Conservation (phyloP, 2,797 vertebrate genomes). For the Rhinichthys osculus region DNA sequence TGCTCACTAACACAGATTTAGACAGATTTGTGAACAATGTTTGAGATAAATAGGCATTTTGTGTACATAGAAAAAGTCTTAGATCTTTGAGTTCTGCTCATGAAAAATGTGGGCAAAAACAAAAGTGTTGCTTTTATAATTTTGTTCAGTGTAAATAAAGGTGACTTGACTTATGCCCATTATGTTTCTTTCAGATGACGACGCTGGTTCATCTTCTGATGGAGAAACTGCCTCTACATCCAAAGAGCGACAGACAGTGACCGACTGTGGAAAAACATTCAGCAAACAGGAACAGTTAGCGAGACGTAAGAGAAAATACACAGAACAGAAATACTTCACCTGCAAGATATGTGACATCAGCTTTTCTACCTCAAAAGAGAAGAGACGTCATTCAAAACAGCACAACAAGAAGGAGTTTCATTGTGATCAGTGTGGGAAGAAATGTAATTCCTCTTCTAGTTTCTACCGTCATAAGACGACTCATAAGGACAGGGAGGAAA, state of each 20-base stretch:
- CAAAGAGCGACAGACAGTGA: neutral
- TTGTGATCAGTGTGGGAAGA: no score
- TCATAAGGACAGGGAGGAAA: no score
- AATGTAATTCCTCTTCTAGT: no score
- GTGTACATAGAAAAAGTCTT: no score
- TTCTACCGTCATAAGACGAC: no score
- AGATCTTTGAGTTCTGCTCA: no score
- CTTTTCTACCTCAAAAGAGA: neutral
- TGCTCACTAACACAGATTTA: no score
- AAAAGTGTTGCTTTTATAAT: no score
- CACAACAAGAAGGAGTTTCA: neutral
- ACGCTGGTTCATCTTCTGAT: neutral
- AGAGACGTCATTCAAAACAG: conserved; percentile 15
- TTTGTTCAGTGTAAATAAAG: no score
- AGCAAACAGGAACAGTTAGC: neutral
- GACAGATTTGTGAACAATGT: no score
- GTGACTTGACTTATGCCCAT: neutral
- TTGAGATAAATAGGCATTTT: no score
- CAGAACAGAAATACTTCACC: neutral
- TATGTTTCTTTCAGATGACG: neutral
- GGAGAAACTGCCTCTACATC: neutral
- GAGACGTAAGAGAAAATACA: neutral
- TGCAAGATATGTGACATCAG: conserved; percentile 36
- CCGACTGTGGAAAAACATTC: neutral
- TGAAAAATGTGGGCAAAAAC: no score